Base-by-base conservation (phyloP, 2,888 invertebrate genomes). In the Bembecia ichneumoniformis region DNA sequence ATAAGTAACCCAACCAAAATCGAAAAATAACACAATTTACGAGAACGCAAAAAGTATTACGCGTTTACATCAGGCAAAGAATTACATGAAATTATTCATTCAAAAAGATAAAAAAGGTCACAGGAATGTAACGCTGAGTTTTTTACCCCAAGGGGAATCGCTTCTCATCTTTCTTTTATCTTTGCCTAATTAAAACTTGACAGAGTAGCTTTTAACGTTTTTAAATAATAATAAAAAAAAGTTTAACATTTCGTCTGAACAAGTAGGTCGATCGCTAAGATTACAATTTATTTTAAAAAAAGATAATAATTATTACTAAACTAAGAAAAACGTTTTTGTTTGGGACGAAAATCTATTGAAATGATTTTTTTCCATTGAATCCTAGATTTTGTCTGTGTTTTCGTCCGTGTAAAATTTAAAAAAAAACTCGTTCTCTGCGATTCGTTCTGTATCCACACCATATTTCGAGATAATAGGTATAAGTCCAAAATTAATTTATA, bases 21-120 rank as follows among this genome's bases (percentile, higher is more conserved):
- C 14, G 40, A 13, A 40, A 40, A 40, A 40, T 13, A 40, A 40
- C 40, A 13, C 3, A 40, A 13, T 40, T 40, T 14, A 40, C 13
- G 40, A 13, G 40, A 40, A 13, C 13, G 11, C 13, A 14, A 13
- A 40, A 62, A 60, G 57, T 58, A 65, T 57, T 58, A 58, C 59
- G 58, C 59, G 60, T 70, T 67, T 65, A 62, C 63, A 61, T 71
- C 36, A n/a, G 55, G 55, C 49, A 57, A 46, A 60, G 63, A 68
- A 68, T 66, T 66, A 68, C 63, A 63, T 64, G 56, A 66, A 71
- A 71, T 69, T 70, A 74, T 76, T 71, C 64, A 72, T 71, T 66
- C 62, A 61, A 63, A 66, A 67, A 65, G 65, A 62, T 60, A 58
- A 64, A 55, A 48, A 48, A 49, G 45, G 49, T 47, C 40, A 47